Conservation (phyloP, 2,888 invertebrate species). For the Adelognathus sp. region DNA sequence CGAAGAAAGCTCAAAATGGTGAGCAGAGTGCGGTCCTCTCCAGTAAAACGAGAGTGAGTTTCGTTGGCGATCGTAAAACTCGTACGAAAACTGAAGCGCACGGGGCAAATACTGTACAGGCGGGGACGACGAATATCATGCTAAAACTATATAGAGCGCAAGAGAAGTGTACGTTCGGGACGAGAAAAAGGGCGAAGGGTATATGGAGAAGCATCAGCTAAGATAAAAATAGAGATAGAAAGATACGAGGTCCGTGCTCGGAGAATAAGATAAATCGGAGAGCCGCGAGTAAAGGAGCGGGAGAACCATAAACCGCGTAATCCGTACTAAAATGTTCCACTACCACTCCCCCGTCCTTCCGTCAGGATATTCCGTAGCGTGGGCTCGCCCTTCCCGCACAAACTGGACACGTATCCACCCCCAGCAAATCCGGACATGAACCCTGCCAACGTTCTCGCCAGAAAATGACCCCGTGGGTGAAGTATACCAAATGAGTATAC, state of each 20-base stretch:
- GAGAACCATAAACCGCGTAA: conserved; percentile 74
- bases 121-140: conserved; percentile 3
- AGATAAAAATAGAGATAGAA: conserved; percentile 64
- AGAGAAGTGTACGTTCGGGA: conserved; percentile 18
- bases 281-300: conserved; percentile 41
- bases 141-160: conserved; percentile 17
- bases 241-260: conserved; percentile 47
- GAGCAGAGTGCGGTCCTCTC: conserved; percentile 10
- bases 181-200: conserved; percentile 33
- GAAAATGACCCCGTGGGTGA: conserved; percentile 45
- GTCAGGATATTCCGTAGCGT: conserved; percentile 8
- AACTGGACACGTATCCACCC: conserved; percentile 41
- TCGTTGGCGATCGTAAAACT: conserved; percentile 48
- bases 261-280: conserved; percentile 54
- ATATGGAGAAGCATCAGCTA: conserved; percentile 45
- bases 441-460: conserved; percentile 28
- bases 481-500: conserved; percentile 11
- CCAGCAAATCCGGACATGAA: conserved; percentile 19
- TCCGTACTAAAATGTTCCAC: conserved; percentile 74
- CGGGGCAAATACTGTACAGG: conserved; percentile 10
- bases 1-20: conserved; percentile 33
- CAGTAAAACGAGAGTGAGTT: conserved; percentile 25
- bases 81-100: conserved; percentile 38
- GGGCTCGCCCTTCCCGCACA: conserved; percentile 29
- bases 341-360: background rate